Conservation (phyloP, 2,797 vertebrate genomes). For the Adelosebastes latens region DNA sequence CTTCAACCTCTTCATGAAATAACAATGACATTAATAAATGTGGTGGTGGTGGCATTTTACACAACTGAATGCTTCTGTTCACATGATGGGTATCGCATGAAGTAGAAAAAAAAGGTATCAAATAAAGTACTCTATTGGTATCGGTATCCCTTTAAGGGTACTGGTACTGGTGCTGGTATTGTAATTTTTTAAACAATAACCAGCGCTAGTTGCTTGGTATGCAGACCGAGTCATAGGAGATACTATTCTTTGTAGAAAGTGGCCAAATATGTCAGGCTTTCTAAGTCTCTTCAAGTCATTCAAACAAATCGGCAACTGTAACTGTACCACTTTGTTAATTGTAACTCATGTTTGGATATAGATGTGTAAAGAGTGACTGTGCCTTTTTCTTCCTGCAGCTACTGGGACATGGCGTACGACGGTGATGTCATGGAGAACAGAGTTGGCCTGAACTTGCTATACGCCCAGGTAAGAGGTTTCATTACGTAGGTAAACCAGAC, state of each 20-base stretch:
- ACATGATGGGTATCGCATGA: too few species aligned
- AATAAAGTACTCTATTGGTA: too few species aligned
- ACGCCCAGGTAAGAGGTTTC: conserved; percentile 89
- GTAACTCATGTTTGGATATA: neutral
- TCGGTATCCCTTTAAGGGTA: too few species aligned
- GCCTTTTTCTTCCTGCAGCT: conserved; percentile 80
- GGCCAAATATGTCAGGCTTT: neutral
- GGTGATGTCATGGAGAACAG: conserved; percentile 95
- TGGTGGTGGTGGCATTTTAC: too few species aligned
- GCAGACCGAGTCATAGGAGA: neutral
- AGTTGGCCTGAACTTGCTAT: conserved; percentile 93
- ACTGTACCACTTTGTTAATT: neutral
- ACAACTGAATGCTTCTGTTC: too few species aligned
- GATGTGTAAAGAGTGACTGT: neutral
- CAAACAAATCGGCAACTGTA: neutral
- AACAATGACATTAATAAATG: neutral
- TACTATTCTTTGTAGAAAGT: neutral
- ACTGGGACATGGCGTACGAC: conserved; percentile 97
- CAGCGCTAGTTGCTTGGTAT: neutral
- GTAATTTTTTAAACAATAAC: too few species aligned
- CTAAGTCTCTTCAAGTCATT: neutral
- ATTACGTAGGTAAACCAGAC: neutral
- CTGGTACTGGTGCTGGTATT: too few species aligned
- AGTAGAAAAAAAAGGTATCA: too few species aligned
- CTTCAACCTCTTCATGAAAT: conserved; percentile 3